Base-by-base conservation (phyloP, 2,113 vertebrate genomes). In the Chionodraco myersi region DNA sequence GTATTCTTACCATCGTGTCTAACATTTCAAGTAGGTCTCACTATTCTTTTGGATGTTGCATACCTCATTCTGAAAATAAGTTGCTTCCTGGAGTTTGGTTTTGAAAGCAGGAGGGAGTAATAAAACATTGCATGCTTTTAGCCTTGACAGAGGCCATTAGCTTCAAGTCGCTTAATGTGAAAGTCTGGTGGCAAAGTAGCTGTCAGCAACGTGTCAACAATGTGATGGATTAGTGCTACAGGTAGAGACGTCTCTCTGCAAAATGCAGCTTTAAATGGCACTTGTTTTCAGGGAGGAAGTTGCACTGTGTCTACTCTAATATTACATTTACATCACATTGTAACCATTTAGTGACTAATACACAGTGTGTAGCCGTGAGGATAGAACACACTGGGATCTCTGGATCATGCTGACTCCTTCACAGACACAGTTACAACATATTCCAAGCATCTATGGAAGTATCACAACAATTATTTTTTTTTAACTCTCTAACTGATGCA, bases 71-170 rank as follows among this genome's bases (percentile, higher is more conserved):
- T 34, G 14, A 77, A 65, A 66, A 64, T 15, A 73, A n/a, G 47
- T 71, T 13, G 56, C 57, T 16, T 2, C 77, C 36, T 51, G 2
- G 10, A 75, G 12, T 63, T 74, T 61, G 6, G 10, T 57, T 66
- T 62, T 6, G 21, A n/a, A 41, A 30, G n/a, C 26, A 34, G 11
- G n/a, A 30, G 21, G 21, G 57, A 59, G 63, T 44, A 66, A 80
- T 91, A 91, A 88, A 88, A 69, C 74, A 64, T 45, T 10, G 21
- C 23, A 26, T 82, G 86, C 70, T 83, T 88, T 91, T 71, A 80
- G 75, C 23, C 41, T 74, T 86, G 89, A 86, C 83, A 78, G 83
- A 73, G 65, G 79, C 73, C 79, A 87, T 82, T 86, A 82, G 82
- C 88, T 79, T 61, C 51, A 66, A 82, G 64, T 23, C 67, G 75